Evolutionary conservation across 2,113 vertebrate species (phyloP).

Genomic region (Thomomys bottae): DNA sequence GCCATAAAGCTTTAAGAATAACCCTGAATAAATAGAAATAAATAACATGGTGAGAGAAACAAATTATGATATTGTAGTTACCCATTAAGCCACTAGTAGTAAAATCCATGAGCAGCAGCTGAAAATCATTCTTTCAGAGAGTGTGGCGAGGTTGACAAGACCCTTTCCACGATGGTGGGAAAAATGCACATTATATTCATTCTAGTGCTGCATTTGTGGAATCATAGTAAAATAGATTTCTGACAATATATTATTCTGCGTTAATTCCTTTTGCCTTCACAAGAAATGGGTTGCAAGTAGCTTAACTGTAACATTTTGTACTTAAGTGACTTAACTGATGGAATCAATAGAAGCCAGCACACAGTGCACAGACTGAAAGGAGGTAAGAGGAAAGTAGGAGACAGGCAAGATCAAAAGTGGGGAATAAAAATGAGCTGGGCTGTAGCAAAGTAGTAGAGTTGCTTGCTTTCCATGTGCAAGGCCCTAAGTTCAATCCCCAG

Average conservation of each 20-base stretch:
- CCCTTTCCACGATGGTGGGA: conserved; percentile 30
- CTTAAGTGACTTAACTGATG: not conserved
- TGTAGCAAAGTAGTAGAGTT: too few relatives aligned
- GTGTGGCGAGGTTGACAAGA: not conserved
- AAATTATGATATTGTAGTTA: conserved; percentile 17
- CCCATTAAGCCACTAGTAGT: not conserved
- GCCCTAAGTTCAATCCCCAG: too few relatives aligned
- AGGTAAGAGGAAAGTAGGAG: not conserved
- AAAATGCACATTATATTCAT: not conserved
- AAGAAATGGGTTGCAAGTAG: not conserved
- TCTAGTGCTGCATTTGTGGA: not conserved
- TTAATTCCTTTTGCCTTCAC: conserved; percentile 8
- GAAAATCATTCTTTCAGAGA: not conserved
- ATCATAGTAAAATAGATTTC: not conserved
- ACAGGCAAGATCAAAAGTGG: not conserved
- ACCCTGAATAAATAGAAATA: conserved; percentile 29
- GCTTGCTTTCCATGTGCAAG: too few relatives aligned
- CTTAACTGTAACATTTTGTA: not conserved
- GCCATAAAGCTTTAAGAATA: not conserved
- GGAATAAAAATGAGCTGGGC: too few relatives aligned
- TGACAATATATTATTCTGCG: not conserved
- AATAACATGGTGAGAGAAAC: conserved; percentile 38
- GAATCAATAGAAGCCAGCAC: not conserved
- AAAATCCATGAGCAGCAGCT: not conserved
- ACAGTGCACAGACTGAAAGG: not conserved